Evolutionary conservation across 2,888 invertebrate species (phyloP), one percentile per base, ranked within the genome.

Genomic region (Clanis bilineata): DNA sequence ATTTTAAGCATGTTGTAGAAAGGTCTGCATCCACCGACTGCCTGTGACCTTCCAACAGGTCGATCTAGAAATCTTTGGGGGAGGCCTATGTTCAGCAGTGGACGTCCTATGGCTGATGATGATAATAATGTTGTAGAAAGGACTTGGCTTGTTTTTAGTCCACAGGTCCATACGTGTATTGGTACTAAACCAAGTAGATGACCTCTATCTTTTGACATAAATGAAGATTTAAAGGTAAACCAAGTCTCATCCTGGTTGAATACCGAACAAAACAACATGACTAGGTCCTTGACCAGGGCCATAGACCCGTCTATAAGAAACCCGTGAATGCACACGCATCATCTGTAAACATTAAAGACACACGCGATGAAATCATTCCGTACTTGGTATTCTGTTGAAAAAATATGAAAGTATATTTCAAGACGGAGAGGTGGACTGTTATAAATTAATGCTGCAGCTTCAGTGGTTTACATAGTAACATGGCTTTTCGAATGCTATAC

Each of bases 301-400:
- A 32, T 32, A 25, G 57, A 57, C 44, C 32, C 32, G 22, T 6
- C 18, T 23, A 22, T 36, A 25, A 51, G 39, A 58, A 58, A 39
- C 47, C 58, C 45, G 45, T 47, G 58, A 58, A 39, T 44, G 9
- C 62, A 63, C 47, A 58, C 58, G 58, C 58, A 58, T 39, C 23
- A 51, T 58, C 39, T 45, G 57, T 25, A 51, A 47, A 58, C 21
- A 23, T 36, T 38, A 15, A 7, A 47, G 45, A 41, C 43, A 57
- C 73, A 74, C 74, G 75, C 73, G 65, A 74, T 62, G 4, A 63
- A 64, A 66, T 64, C 67, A 65, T 62, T 45, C 2, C 18, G 23
- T 28, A 51, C 32, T 51, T 47, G 73, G 75, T 56, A 76, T 73
- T 63, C 64, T 54, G 61, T 67, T 66, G 69, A 77, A 76, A 76